phyloP scores from a whole-genome alignment of 2,113 vertebrate species.

The Scolopax mira region DNA sequence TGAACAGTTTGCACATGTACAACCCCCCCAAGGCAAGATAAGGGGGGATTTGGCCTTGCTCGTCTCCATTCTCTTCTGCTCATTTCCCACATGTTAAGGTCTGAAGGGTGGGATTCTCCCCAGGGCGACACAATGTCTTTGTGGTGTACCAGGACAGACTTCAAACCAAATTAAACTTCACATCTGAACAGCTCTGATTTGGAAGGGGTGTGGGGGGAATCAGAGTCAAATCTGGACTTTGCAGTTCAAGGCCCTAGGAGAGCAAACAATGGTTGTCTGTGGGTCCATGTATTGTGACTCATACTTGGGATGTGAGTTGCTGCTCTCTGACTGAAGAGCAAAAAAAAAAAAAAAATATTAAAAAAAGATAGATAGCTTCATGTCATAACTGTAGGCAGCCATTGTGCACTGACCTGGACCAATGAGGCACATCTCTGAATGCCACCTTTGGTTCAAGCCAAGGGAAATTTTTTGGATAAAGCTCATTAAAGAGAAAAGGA shows the following conservation, averaged over 20 bases:
- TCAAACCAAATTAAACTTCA: neutral
- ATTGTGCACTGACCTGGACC: neutral
- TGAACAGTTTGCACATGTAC: neutral
- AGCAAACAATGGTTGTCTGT: neutral
- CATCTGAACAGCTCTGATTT: neutral
- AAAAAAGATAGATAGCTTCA: neutral
- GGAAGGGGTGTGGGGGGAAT: neutral
- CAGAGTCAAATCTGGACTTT: neutral
- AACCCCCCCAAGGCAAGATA: neutral
- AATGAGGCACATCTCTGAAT: neutral
- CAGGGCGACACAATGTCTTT: neutral
- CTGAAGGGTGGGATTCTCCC: neutral
- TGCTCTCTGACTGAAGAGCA: neutral
- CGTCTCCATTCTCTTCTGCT: neutral
- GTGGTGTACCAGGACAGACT: neutral
- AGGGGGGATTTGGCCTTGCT: neutral
- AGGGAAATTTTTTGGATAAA: neutral
- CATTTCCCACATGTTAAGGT: rapidly evolving
- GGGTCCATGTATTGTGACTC: neutral
- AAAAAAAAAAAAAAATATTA: neutral
- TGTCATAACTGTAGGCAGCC: neutral
- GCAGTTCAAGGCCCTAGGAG: neutral
- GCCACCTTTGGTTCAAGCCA: neutral
- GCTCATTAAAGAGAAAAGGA: neutral
- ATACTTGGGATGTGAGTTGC: neutral